Evolutionary conservation across 2,888 invertebrate genomes (phyloP), one percentile per base, ranked within the genome.

Genomic region (Eurytoma adleriae): DNA sequence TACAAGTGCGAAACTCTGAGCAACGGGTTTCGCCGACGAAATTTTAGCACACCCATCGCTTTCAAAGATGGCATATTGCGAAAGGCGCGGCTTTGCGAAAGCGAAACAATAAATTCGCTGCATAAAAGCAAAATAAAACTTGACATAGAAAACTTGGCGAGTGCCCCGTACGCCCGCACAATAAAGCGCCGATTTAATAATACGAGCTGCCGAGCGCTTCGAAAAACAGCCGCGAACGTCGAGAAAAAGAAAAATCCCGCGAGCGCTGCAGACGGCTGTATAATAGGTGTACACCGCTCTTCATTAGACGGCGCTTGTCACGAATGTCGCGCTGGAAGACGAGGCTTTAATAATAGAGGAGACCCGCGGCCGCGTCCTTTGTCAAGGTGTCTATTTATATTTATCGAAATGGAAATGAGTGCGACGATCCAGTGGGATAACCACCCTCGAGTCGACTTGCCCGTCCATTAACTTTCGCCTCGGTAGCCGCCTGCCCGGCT

Each of bases 341-440:
- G 27, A 54, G 14, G 20, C 13, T 50, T 30, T 16, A 18, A 62
- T 27, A 57, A 69, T 13, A 64, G 67, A 62, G 48, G 56, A 54
- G 30, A 12, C 18, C 27, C 66, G 57, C 40, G 64, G 40, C 27
- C 5, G 56, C 62, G 72, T 79, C 73, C 76, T 80, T 81, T 77
- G 77, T 79, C 71, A 80, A 78, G 24, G 68, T 40, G 40, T 80
- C 80, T 82, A 81, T 83, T 82, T 83, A 81, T 82, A 79, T 62
- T 27, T 30, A 57, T 59, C 72, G 69, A 67, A 75, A 75, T 81
- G 78, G 76, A 82, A 82, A 80, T 75, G 27, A 78, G 27, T 57
- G 70, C 57, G 4, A 56, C 64, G 57, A 62, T 57, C 67, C 67
- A 27, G 13, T 50, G 79, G 68, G 69, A 79, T 68, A 70, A 74